Evolutionary conservation across 2,888 invertebrate genomes (phyloP), one percentile per base, ranked within the genome.

Genomic region (Gastrophysa polygoni): DNA sequence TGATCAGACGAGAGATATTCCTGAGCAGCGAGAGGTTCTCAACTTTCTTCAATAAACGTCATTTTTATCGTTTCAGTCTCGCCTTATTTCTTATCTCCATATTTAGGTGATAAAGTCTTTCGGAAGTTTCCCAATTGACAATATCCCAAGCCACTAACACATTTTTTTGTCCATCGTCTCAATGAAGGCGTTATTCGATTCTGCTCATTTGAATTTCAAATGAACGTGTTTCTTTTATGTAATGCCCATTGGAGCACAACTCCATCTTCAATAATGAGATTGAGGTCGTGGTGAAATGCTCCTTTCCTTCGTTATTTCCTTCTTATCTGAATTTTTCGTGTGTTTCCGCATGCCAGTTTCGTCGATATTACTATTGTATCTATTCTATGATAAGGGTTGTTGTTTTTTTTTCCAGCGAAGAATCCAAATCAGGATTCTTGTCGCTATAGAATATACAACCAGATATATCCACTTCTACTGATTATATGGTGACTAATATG

Each of bases 151-250:
- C 11, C 38, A 38, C 38, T 38, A 14, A 38, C 38, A 8, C 38
- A 38, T 38, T 38, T 38, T n/a, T 24, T 38, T 38, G 38, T 38
- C n/a, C 38, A 38, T 38, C 14, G 38, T 14, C 14, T 14, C 38
- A 38, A 38, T 38, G 38, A 38, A 38, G 14, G 14, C 38, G 38
- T 38, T 38, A 38, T 38, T 38, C 38, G 38, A 38, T 38, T 38
- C 14, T 3, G 38, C 38, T 38, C 38, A 38, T 38, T 38, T 38
- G 38, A 38, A 38, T 38, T 38, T 38, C 38, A 38, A 38, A 38
- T 38, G 38, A 14, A 38, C 38, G 38, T 38, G 38, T 38, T 38
- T 38, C 38, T 38, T 38, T 38, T 38, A 38, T 38, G 38, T 38
- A 38, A 38, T 38, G 38, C 38, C 38, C 38, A 38, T 38, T 14